phyloP scores from a whole-genome alignment of 1,140 invertebrate genomes.

The Polypedilum vanderplanki region DNA sequence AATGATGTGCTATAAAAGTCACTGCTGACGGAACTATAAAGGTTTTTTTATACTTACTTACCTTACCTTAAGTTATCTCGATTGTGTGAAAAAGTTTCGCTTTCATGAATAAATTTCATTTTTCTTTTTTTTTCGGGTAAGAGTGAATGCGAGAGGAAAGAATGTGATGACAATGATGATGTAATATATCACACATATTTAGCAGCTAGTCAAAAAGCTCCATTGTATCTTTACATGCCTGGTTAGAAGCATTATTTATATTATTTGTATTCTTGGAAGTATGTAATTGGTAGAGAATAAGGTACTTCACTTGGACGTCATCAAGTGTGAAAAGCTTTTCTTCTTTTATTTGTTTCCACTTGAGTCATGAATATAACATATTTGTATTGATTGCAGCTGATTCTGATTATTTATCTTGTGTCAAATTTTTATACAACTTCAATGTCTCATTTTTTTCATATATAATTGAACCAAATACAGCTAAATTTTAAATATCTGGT shows the following conservation, averaged over 20 bases:
- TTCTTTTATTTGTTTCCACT: not conserved
- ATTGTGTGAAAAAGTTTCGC: not conserved
- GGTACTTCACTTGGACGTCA: not conserved
- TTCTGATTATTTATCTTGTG: not conserved
- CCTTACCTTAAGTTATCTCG: not conserved
- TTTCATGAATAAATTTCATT: constrained; percentile 6
- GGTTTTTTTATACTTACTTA: not conserved
- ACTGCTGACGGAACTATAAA: constrained; percentile 11
- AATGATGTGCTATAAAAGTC: not conserved
- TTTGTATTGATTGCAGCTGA: not conserved
- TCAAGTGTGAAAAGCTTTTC: not conserved
- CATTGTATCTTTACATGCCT: too few species aligned
- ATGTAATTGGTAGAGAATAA: not conserved
- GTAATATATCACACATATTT: constrained; percentile 7
- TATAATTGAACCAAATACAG: too few species aligned
- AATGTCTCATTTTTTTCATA: too few species aligned
- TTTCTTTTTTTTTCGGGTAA: not conserved
- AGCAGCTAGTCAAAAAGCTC: not conserved
- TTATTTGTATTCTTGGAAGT: not conserved
- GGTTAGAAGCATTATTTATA: too few species aligned
- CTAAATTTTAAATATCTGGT: too few species aligned
- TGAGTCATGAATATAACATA: not conserved
- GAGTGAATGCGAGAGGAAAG: not conserved
- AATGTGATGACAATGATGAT: constrained; percentile 18
- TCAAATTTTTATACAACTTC: too few species aligned